phyloP scores from a whole-genome alignment of 2,888 invertebrate genomes.

The Sarcophaga subvicina region DNA sequence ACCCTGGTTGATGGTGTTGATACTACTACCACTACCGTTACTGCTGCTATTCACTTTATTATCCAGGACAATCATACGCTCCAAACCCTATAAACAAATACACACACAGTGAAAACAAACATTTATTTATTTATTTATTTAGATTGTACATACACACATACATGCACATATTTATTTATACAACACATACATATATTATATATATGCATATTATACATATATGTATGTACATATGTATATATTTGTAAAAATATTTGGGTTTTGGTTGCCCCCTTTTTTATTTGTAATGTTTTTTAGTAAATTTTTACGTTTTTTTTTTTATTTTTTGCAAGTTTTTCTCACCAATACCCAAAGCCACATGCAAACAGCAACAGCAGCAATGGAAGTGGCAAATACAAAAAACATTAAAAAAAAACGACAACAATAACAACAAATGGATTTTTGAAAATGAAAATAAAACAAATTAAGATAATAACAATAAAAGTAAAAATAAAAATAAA shows the following conservation, averaged over 20 bases:
- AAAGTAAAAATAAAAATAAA: conserved; percentile 68
- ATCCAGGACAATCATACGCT: conserved; percentile 86
- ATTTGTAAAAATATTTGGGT: conserved; percentile 29
- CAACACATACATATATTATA: conserved; percentile 1
- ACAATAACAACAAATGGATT: conserved; percentile 36
- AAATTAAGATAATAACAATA: conserved; percentile 69
- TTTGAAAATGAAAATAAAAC: conserved; percentile 62
- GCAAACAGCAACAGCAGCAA: conserved; percentile 47
- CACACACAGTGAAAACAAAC: conserved; percentile 15
- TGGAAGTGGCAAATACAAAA: too few relatives aligned
- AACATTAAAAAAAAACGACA: neutral
- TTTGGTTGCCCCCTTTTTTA: conserved; percentile 5
- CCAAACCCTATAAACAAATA: conserved; percentile 84
- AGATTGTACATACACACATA: neutral
- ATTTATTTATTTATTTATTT: conserved; percentile 36
- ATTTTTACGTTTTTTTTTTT: conserved; percentile 5
- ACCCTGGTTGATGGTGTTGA: conserved; percentile 53
- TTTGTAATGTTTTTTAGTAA: neutral
- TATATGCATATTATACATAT: neutral
- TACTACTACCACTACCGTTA: conserved; percentile 39
- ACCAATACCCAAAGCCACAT: conserved; percentile 59
- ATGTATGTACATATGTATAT: neutral
- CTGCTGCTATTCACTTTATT: conserved; percentile 63
- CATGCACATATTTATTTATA: conserved; percentile 18
- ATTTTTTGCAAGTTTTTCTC: conserved; percentile 40